These are phyloP conservation scores for Brachirus orientalis DNA, from an alignment of 2,113 vertebrate species.

Conservation along the genomic window DNA sequence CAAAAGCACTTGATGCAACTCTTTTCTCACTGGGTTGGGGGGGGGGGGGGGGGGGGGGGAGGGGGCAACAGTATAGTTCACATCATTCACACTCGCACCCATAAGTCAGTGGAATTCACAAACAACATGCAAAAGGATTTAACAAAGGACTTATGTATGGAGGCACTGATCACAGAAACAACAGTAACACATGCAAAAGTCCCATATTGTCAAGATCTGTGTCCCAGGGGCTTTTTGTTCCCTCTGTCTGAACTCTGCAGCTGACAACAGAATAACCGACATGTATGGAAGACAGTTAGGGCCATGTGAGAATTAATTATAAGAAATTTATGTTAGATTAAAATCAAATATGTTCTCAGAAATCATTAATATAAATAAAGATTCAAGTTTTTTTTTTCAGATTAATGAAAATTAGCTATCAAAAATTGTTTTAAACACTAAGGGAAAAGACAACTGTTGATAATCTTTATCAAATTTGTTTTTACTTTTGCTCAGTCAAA, in stretches of 20 bases:
- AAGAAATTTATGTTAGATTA: background rate
- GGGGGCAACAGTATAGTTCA: constrained; percentile 1
- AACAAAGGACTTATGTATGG: background rate
- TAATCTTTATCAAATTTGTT: too few species aligned
- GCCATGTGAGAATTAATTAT: background rate
- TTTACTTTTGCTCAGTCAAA: too few species aligned
- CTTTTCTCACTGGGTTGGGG: constrained; percentile 13
- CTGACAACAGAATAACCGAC: background rate
- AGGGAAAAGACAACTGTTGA: too few species aligned
- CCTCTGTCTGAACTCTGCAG: too few species aligned
- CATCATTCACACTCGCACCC: constrained; percentile 16
- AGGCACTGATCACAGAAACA: constrained; percentile 1
- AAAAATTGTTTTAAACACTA: too few species aligned
- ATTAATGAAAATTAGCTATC: too few species aligned
- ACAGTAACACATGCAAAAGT: constrained; percentile 3
- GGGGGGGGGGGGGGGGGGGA: background rate
- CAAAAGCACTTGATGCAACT: constrained; percentile 14
- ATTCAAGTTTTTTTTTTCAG: background rate
- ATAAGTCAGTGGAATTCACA: constrained; percentile 20
- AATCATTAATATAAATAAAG: background rate
- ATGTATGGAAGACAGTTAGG: background rate
- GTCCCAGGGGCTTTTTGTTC: constrained; percentile 1
- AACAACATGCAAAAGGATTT: constrained; percentile 8
- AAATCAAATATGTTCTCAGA: background rate
- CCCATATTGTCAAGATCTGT: background rate